phyloP scores from a whole-genome alignment of 1,140 invertebrate species.

The Drosophila tsacasi region DNA sequence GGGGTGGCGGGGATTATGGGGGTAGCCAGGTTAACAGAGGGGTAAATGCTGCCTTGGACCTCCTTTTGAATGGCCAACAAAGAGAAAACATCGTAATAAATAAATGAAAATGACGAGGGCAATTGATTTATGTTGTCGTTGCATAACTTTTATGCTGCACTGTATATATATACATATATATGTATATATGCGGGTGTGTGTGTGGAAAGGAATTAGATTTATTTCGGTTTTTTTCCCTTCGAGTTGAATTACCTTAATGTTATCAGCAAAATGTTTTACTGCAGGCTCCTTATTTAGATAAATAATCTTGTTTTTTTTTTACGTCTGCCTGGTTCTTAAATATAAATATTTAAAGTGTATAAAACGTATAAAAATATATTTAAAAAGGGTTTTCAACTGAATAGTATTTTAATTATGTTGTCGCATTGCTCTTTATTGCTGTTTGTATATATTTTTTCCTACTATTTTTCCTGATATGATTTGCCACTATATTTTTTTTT shows the following conservation, averaged over 20 bases:
- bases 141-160: constrained; percentile 51
- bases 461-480: no score
- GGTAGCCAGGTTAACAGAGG: not conserved
- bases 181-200: constrained; percentile 6
- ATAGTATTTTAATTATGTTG: no score
- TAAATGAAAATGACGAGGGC: constrained; percentile 56
- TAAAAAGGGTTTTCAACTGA: not conserved
- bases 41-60: constrained; percentile 17
- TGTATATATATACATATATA: not conserved
- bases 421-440: no score
- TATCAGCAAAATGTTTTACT: constrained; percentile 24
- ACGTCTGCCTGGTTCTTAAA: not conserved
- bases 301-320: not conserved
- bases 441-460: no score
- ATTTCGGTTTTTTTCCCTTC: constrained; percentile 17
- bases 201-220: constrained; percentile 30
- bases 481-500: not conserved
- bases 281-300: constrained; percentile 11
- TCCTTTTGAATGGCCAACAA: constrained; percentile 26
- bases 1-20: not conserved
- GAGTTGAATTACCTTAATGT: constrained; percentile 33
- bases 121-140: constrained; percentile 56
- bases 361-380: not conserved
- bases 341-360: not conserved
- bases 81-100: constrained; percentile 50